A percentile compares a stretch with the other conserved stretches of the same genome.
These are phyloP conservation scores for Drosophila parthenogenetica DNA, from an alignment of 2,888 invertebrate genomes.

Conservation along the genomic window DNA sequence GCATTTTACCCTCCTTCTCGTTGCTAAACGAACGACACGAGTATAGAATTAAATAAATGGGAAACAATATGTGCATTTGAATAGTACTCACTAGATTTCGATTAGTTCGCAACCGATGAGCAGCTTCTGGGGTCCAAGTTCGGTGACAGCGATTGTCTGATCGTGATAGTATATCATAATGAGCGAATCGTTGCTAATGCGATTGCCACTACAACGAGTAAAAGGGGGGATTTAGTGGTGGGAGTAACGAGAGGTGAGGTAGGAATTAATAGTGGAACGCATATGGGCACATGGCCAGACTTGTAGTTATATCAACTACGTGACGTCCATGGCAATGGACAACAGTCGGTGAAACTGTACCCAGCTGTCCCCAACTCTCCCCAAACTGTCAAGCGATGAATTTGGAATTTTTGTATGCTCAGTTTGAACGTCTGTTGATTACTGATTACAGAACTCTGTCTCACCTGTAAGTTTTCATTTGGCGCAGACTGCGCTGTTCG, in stretches of 20 bases:
- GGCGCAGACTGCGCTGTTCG: slow-evolving; percentile 82
- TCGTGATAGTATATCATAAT: slow-evolving; percentile 92
- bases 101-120: slow-evolving; percentile 92
- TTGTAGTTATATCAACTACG: slow-evolving; percentile 42
- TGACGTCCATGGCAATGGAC: slow-evolving; percentile 66
- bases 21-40: slow-evolving; percentile 86
- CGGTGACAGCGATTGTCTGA: slow-evolving; percentile 93
- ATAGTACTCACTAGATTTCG: slow-evolving; percentile 91
- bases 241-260: background rate
- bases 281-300: slow-evolving; percentile 72
- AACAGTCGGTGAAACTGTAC: slow-evolving; percentile 42
- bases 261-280: slow-evolving; percentile 29
- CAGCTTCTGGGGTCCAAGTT: slow-evolving; percentile 90
- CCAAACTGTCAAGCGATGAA: slow-evolving; percentile 7
- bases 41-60: slow-evolving; percentile 10
- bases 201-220: slow-evolving; percentile 87
- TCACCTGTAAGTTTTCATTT: slow-evolving; percentile 85
- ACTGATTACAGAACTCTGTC: slow-evolving; percentile 1
- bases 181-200: slow-evolving; percentile 88
- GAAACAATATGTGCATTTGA: background rate
- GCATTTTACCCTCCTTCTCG: slow-evolving; percentile 88
- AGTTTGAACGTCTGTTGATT: slow-evolving; percentile 24
- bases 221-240: background rate
- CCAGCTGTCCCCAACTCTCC: background rate
- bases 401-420: background rate